Percentiles rank a stretch among this genome's conserved stretches.
Evolutionary conservation across 2,888 invertebrate species (phyloP).

Genomic region (Andrena bicolor): DNA sequence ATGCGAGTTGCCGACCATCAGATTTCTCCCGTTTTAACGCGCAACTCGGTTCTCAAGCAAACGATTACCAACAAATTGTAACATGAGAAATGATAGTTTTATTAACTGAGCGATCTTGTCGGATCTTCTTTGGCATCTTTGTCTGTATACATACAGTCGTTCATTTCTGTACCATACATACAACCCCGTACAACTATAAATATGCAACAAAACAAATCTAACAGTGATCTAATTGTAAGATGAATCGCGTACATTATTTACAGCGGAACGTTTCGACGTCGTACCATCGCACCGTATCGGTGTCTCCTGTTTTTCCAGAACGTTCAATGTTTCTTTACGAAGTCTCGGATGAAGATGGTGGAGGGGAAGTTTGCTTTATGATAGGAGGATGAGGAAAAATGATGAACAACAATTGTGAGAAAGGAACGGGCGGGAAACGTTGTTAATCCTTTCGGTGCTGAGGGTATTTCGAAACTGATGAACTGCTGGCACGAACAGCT

Average conservation of each 20-base stretch:
- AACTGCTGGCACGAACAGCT: no score
- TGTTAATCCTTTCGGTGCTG: no score
- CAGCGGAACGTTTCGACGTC: slow-evolving; percentile 1
- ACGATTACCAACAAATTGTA: not conserved
- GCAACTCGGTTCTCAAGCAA: not conserved
- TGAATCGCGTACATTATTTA: slow-evolving; percentile 30
- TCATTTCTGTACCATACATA: not conserved
- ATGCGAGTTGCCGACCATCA: not conserved
- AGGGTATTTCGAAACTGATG: no score
- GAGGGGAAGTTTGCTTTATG: no score
- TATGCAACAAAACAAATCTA: slow-evolving; percentile 4
- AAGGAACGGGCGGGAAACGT: not conserved
- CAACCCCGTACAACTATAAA: slow-evolving; percentile 3
- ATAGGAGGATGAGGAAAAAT: not conserved
- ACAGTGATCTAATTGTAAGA: not conserved
- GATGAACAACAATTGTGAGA: not conserved
- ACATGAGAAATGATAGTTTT: slow-evolving; percentile 35
- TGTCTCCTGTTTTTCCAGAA: not conserved
- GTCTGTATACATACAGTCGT: not conserved
- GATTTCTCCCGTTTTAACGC: no score
- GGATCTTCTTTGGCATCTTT: not conserved
- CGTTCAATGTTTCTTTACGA: no score
- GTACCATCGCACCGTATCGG: not conserved
- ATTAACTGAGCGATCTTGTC: slow-evolving; percentile 9
- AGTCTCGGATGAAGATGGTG: no score